Conservation (phyloP, 1,140 invertebrate species). For the Thaumatotibia leucotreta region DNA sequence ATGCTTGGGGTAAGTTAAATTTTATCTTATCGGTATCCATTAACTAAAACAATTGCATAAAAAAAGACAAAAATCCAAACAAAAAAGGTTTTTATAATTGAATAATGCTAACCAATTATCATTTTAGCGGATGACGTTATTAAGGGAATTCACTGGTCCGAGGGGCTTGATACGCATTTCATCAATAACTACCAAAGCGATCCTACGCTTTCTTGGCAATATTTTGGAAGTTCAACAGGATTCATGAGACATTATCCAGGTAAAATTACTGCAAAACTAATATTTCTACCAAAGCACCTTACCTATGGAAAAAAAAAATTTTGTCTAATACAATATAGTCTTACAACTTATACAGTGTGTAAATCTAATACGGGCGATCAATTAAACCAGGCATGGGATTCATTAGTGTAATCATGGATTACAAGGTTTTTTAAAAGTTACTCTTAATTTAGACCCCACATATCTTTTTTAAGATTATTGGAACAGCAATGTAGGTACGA, state of each 20-base stretch:
- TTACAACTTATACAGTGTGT: no score
- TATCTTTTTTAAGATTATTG: no score
- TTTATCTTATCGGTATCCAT: slow-evolving; percentile 1
- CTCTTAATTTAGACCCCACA: no score
- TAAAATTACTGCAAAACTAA: slow-evolving; percentile 42
- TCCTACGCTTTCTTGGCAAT: slow-evolving; percentile 96
- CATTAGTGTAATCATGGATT: no score
- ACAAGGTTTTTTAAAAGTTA: no score
- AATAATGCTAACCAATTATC: not conserved
- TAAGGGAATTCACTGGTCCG: slow-evolving; percentile 87
- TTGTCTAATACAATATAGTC: no score
- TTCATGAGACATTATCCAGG: slow-evolving; percentile 97
- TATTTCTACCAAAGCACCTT: not conserved
- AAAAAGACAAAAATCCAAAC: no score
- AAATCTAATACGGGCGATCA: no score
- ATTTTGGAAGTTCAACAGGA: slow-evolving; percentile 96
- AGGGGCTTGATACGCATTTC: slow-evolving; percentile 91
- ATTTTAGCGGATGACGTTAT: slow-evolving; percentile 81
- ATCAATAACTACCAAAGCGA: slow-evolving; percentile 91
- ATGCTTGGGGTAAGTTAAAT: slow-evolving; percentile 86
- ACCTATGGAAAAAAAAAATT: no score
- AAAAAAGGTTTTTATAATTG: not conserved
- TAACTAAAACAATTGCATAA: no score
- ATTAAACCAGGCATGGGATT: no score
- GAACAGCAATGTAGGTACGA: no score